These are phyloP conservation scores for Calycopis cecrops DNA, from an alignment of 1,140 invertebrate species.

Conservation along the genomic window DNA sequence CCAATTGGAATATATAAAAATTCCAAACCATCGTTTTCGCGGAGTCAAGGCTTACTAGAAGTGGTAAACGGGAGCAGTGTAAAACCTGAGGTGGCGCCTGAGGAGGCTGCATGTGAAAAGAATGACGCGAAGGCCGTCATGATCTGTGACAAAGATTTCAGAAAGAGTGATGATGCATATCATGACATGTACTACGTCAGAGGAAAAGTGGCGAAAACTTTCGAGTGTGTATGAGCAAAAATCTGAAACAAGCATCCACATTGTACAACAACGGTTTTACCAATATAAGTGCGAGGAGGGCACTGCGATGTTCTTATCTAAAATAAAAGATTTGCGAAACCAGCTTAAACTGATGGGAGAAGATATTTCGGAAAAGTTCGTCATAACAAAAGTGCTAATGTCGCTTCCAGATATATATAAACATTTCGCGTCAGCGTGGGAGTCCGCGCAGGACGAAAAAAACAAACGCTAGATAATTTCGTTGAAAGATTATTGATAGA, in stretches of 20 bases:
- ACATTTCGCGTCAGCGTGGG: too few species aligned
- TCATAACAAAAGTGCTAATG: slow-evolving; percentile 15
- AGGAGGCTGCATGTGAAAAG: slow-evolving; percentile 20
- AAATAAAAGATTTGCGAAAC: too few species aligned
- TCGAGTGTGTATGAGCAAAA: too few species aligned
- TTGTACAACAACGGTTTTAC: too few species aligned
- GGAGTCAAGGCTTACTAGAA: slow-evolving; percentile 21
- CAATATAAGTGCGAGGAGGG: too few species aligned
- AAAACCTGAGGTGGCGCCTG: slow-evolving; percentile 19
- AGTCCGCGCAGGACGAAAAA: too few species aligned
- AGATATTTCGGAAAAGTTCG: too few species aligned
- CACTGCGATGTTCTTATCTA: too few species aligned
- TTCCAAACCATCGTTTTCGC: slow-evolving; percentile 23
- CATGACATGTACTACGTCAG: slow-evolving; percentile 37
- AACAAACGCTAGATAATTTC: too few species aligned
- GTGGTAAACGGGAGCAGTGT: slow-evolving; percentile 12
- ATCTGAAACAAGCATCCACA: too few species aligned
- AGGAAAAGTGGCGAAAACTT: slow-evolving; percentile 31
- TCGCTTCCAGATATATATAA: slow-evolving; percentile 5
- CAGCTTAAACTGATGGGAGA: too few species aligned
- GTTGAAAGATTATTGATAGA: too few species aligned
- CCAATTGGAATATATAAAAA: slow-evolving; percentile 26
- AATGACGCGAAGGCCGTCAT: slow-evolving; percentile 25
- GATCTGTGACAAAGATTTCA: slow-evolving; percentile 36
- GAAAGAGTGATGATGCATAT: slow-evolving; percentile 40